Percentiles rank a stretch among this genome's conserved stretches.
phyloP scores from a whole-genome alignment of 2,888 invertebrate species.

The Limnephilus lunatus region DNA sequence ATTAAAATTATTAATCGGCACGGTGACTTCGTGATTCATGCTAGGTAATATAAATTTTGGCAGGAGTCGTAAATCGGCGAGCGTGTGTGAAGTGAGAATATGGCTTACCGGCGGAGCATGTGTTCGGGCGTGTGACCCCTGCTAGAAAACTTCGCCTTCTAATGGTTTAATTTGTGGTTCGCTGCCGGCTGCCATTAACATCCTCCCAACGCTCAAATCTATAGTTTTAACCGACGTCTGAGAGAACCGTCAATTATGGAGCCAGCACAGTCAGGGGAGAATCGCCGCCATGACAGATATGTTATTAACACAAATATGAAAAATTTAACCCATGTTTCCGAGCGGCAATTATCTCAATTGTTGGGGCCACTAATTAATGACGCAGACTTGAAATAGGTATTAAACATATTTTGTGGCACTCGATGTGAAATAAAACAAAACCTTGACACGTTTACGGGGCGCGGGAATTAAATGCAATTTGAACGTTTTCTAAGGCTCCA shows the following conservation, averaged over 20 bases:
- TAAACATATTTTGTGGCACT: conserved; percentile 38
- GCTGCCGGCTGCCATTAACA: neutral
- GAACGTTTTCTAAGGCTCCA: conserved; percentile 5
- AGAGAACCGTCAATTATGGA: conserved; percentile 47
- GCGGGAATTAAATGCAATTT: conserved; percentile 7
- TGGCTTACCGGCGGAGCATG: neutral
- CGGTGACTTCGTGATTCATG: conserved; percentile 16
- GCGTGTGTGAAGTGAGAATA: conserved; percentile 48
- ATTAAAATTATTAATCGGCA: neutral
- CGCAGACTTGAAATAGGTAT: conserved; percentile 34
- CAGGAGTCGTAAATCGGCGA: conserved; percentile 40
- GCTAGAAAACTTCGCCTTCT: conserved; percentile 41
- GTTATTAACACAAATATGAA: conserved; percentile 66
- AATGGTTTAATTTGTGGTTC: conserved; percentile 55
- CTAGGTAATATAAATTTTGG: conserved; percentile 3
- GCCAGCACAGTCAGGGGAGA: conserved; percentile 31
- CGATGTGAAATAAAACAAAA: conserved; percentile 29
- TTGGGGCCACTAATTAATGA: conserved; percentile 63
- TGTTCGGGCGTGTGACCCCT: conserved; percentile 42
- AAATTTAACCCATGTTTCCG: conserved; percentile 57
- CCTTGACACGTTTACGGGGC: conserved; percentile 43
- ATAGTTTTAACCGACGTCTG: conserved; percentile 11
- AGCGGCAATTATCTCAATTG: conserved; percentile 64
- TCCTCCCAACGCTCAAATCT: conserved; percentile 8
- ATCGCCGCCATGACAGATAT: conserved; percentile 61